Evolutionary conservation across 2,797 vertebrate species (phyloP), one percentile per base, ranked within the genome.

Genomic region (Ambastaia sidthimunki): DNA sequence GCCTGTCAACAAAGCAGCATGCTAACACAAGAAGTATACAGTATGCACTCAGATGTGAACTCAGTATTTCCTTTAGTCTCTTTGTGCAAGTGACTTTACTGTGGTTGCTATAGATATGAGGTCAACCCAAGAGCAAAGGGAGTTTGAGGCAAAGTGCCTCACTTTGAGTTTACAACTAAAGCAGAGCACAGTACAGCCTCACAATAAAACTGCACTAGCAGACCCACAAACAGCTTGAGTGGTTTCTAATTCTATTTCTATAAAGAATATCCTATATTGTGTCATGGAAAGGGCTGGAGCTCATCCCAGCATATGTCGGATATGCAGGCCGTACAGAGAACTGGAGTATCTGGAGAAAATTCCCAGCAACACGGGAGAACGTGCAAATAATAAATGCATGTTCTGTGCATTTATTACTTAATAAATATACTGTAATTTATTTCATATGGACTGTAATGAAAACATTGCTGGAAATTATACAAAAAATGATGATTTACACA

Each of bases 381-480:
- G 4, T 28, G 28, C 28, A 28, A 28, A 28, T 28, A 28, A 28
- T 28, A 28, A 2, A 28, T 28, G n/a, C n/a, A n/a, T n/a, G 59
- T 86, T 85, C 48, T 78, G 74, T 63, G 52, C 71, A 87, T 90
- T 89, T 90, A 91, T 73, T 83, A 80, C 55, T 83, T 82, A 84
- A 65, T 85, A 89, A 90, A 84, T 88, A 47, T 81, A 78, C 55
- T 68, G 60, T 89, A 78, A 89, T 90, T 89, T 15, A 54, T 77
- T 81, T 84, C 82, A 89, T 90, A 83, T 85, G 87, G 82, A 50
- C 78, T 73, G 18, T 77, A 87, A 88, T 84, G 86, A 86, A 92
- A 86, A 90, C 86, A 88, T 89, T 89, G 83, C 85, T 87, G 67
- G 88, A 87, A 85, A 88, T 82, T 83, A 85, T 84, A 89, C 82